These are phyloP conservation scores for Bombyx huttoni DNA, from an alignment of 2,888 invertebrate species.

Conservation along the genomic window DNA sequence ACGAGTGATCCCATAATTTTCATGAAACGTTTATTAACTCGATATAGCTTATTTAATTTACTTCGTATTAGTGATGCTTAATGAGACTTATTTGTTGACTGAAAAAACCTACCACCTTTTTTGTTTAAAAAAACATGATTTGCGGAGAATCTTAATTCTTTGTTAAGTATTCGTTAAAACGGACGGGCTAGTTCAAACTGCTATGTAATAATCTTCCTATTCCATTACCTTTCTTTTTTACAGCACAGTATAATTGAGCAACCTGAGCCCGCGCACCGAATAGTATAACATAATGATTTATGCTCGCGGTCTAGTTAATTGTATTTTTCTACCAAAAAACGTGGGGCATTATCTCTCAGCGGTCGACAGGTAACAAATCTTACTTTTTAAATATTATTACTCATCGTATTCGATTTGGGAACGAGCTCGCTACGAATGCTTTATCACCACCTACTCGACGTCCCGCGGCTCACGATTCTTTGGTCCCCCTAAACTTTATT, in stretches of 20 bases:
- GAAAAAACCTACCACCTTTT: neutral
- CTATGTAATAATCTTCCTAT: conserved; percentile 34
- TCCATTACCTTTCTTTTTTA: conserved; percentile 44
- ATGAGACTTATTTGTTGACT: neutral
- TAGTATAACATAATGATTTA: conserved; percentile 59
- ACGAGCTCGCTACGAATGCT: conserved; percentile 67
- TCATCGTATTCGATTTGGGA: conserved; percentile 71
- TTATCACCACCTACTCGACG: conserved; percentile 73
- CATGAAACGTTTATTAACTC: conserved; percentile 30
- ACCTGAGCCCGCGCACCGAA: conserved; percentile 47
- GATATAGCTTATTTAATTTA: conserved; percentile 1
- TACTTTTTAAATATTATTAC: conserved; percentile 71
- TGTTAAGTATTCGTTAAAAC: conserved; percentile 2
- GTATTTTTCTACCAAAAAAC: conserved; percentile 66
- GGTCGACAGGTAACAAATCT: conserved; percentile 72
- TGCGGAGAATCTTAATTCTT: conserved; percentile 5
- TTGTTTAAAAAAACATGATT: conserved; percentile 3
- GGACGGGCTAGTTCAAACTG: conserved; percentile 6
- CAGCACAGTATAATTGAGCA: conserved; percentile 54
- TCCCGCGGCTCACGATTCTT: conserved; percentile 63
- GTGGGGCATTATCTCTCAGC: conserved; percentile 55
- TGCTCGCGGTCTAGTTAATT: conserved; percentile 59
- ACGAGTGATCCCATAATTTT: conserved; percentile 32
- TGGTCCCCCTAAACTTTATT: conserved; percentile 70
- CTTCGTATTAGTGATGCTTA: too few relatives aligned